Evolutionary conservation across 2,888 invertebrate species (phyloP), one percentile per base, ranked within the genome.

Genomic region (Phortica okadai): DNA sequence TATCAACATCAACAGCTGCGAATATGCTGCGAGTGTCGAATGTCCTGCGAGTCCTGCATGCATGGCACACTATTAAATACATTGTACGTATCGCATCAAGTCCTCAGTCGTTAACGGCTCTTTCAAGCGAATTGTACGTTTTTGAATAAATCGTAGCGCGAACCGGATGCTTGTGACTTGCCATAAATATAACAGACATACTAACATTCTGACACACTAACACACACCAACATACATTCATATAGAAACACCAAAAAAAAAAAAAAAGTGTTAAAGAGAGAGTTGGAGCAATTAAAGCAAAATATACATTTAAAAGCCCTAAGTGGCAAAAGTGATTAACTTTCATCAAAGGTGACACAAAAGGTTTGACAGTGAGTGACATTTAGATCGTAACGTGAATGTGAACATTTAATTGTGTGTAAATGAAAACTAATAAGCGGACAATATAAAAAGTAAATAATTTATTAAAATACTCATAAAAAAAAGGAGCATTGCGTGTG

Each of bases 81-180:
- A 79, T 76, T 78, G 77, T 58, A 80, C 81, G 81, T 81, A 78
- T 79, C 74, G 80, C 81, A 76, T 62, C 78, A 77, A 76, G 78
- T 80, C 82, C 81, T 89, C 84, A 89, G 89, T 89, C 88, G 85
- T 83, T 82, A 82, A 85, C 84, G 88, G 84, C 84, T 84, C 87
- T 83, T 88, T 79, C 81, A 86, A 82, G 84, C 85, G 84, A 82
- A 84, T 81, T 84, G 88, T 87, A 83, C 42, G 70, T 45, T 72
- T 72, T 45, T 58, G 56, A 59, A 75, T 33, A 33, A 76, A 72
- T 50, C 16, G 11, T 16, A n/a, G 62, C 45, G 50, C 74, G 74
- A 16, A 64, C 75, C 58, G 44, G 16, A 6, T 58, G 72, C n/a
- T 44, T 64, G 44, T 42, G 62, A 62, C 62, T 75, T 62, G 25